Conservation (phyloP, 2,888 invertebrate species). For the Germaria angustata region DNA sequence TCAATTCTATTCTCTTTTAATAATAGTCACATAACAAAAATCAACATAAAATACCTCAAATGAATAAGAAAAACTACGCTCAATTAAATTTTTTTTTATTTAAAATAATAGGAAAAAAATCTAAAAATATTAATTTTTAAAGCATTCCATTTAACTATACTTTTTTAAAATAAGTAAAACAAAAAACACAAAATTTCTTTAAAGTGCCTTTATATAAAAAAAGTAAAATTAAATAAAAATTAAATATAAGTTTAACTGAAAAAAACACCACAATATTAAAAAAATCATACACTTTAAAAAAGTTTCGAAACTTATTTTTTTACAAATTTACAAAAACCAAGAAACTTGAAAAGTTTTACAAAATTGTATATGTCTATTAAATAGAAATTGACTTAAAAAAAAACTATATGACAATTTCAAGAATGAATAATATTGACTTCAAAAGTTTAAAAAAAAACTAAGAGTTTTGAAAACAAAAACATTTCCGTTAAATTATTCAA, state of each 20-base stretch:
- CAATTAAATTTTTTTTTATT: conserved; percentile 41
- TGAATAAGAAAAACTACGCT: conserved; percentile 47
- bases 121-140: conserved; percentile 24
- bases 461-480: conserved; percentile 38
- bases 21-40: no score
- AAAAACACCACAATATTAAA: conserved; percentile 7
- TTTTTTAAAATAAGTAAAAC: conserved; percentile 8
- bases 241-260: conserved; percentile 42
- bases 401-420: conserved; percentile 2
- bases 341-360: conserved; percentile 40
- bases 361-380: conserved; percentile 40
- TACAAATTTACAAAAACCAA: conserved; percentile 18
- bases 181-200: conserved; percentile 50
- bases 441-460: conserved; percentile 35
- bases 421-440: conserved; percentile 22
- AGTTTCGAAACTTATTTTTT: conserved; percentile 8
- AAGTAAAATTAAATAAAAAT: conserved; percentile 7
- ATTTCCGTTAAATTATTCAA: conserved; percentile 23
- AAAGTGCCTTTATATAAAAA: conserved; percentile 63
- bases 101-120: conserved; percentile 11
- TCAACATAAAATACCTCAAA: conserved; percentile 64
- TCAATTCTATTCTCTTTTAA: neutral
- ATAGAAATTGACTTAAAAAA: conserved; percentile 21
- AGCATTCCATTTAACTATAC: conserved; percentile 55
- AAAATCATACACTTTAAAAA: conserved; percentile 47